Evolutionary conservation across 2,797 vertebrate species (phyloP).

Genomic region (Paedocypris micromegethes): DNA sequence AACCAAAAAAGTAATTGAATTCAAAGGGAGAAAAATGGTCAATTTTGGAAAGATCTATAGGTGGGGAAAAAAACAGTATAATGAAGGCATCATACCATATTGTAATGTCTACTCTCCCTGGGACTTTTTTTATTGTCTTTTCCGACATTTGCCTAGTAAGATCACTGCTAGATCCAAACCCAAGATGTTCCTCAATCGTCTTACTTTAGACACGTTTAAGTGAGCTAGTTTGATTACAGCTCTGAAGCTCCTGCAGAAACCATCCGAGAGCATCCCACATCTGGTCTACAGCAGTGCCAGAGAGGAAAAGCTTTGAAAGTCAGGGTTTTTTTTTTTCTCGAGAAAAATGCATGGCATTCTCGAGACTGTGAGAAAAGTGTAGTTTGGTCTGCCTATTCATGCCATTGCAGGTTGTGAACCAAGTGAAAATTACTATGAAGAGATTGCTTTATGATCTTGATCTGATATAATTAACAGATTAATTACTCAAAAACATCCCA

Average conservation of each 20-base stretch:
- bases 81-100: no score
- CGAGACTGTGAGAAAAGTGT: constrained; percentile 41
- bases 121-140: no score
- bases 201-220: constrained; percentile 36
- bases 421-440: not conserved
- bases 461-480: not conserved
- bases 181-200: constrained; percentile 20
- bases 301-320: constrained; percentile 49
- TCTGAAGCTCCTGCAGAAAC: constrained; percentile 34
- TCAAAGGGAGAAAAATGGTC: no score
- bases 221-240: constrained; percentile 36
- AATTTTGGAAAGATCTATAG: no score
- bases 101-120: no score
- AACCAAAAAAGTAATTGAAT: no score
- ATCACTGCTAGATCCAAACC: constrained; percentile 35
- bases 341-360: constrained; percentile 51
- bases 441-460: no score
- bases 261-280: constrained; percentile 41
- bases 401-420: constrained; percentile 41
- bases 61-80: no score
- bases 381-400: constrained; percentile 28
- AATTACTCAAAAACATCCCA: constrained; percentile 10
- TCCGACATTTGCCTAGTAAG: no score
- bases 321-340: constrained; percentile 31
- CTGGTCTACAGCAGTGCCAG: constrained; percentile 41